Evolutionary conservation across 2,797 vertebrate genomes (phyloP).

Genomic region (Natrix natrix): DNA sequence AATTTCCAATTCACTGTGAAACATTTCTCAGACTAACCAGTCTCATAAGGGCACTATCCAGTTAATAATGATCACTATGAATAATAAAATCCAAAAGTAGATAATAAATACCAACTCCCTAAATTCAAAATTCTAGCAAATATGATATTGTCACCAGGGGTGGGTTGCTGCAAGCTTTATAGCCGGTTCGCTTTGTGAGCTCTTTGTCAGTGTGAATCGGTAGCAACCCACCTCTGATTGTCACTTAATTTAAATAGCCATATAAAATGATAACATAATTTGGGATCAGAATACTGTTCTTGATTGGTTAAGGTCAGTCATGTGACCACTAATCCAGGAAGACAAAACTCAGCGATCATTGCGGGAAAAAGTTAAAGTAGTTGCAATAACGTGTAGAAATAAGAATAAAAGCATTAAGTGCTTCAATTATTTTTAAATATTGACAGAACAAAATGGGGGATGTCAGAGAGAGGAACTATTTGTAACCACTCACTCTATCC

Average conservation of each 20-base stretch:
- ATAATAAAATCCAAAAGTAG: not conserved
- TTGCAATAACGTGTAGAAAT: not conserved
- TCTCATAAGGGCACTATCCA: not conserved
- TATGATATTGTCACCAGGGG: not conserved
- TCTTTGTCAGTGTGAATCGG: too few relatives aligned
- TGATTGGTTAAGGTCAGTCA: not conserved
- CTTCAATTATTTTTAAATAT: not conserved
- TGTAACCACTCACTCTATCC: not conserved
- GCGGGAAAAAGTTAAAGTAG: not conserved
- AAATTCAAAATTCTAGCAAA: not conserved
- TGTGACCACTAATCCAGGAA: not conserved
- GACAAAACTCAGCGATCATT: not conserved
- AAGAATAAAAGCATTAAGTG: not conserved
- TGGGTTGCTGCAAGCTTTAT: too few relatives aligned
- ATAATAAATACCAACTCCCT: not conserved
- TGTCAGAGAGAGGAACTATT: not conserved
- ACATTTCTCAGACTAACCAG: not conserved
- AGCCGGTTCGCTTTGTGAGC: too few relatives aligned
- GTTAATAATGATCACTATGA: not conserved
- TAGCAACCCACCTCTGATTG: not conserved
- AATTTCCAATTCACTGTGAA: not conserved
- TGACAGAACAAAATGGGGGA: not conserved
- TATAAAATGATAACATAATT: not conserved
- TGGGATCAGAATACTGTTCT: not conserved
- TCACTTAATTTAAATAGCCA: not conserved